Percentiles rank a stretch among this genome's conserved stretches.
Conservation (phyloP, 2,797 vertebrate genomes). For the Thalassophryne amazonica region DNA sequence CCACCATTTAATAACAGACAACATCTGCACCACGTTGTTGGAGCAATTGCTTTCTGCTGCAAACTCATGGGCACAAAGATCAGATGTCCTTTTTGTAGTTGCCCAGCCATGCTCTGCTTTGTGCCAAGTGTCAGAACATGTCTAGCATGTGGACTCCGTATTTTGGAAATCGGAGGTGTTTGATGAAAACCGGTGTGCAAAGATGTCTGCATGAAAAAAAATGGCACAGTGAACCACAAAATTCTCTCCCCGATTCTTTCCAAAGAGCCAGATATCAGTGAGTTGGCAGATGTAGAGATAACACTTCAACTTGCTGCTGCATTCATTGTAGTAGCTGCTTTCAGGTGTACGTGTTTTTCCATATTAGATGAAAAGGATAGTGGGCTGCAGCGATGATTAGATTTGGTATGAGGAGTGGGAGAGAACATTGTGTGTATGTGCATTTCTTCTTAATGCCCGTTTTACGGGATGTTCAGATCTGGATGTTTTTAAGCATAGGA, state of each 20-base stretch:
- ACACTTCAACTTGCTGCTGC: conserved; percentile 25
- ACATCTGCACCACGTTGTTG: no score
- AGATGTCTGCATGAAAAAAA: conserved; percentile 3
- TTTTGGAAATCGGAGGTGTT: no score
- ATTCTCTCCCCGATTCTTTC: conserved; percentile 1
- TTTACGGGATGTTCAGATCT: conserved; percentile 31
- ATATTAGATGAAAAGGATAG: conserved; percentile 67
- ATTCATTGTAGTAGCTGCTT: conserved; percentile 35
- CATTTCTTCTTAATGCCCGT: conserved; percentile 31
- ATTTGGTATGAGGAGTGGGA: conserved; percentile 60
- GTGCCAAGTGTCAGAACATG: no score
- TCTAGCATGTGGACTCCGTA: no score
- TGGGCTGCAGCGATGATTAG: conserved; percentile 59
- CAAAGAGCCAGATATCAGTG: conserved; percentile 21
- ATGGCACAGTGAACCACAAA: conserved; percentile 4
- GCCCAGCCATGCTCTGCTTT: no score
- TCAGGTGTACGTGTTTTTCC: conserved; percentile 40
- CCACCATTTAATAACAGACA: no score
- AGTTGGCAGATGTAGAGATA: conserved; percentile 17
- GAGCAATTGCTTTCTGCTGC: no score
- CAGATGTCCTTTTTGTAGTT: no score
- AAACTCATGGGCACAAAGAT: no score
- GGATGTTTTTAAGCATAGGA: conserved; percentile 31
- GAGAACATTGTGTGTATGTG: conserved; percentile 24
- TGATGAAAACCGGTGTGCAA: no score